Conservation (phyloP, 2,113 vertebrate species). For the Pelecanoides urinatrix region DNA sequence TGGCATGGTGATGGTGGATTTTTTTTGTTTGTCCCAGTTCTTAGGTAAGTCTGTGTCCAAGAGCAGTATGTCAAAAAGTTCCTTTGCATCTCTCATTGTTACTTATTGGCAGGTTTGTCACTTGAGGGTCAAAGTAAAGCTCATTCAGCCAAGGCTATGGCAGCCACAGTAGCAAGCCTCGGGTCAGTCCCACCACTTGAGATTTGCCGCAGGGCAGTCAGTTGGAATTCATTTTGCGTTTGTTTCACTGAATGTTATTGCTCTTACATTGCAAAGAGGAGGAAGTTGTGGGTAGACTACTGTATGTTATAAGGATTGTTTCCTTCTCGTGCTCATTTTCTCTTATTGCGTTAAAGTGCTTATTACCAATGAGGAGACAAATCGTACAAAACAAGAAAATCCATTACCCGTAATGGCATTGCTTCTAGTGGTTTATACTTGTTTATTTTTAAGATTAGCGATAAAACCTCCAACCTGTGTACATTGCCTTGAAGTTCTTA, state of each 20-base stretch:
- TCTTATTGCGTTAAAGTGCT: background rate
- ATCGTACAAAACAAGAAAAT: background rate
- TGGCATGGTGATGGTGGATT: background rate
- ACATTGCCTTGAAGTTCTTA: background rate
- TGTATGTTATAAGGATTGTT: background rate
- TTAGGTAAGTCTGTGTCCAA: background rate
- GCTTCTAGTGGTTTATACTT: background rate
- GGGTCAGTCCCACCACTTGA: slow-evolving; percentile 18
- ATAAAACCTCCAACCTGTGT: background rate
- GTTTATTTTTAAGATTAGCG: slow-evolving; percentile 7
- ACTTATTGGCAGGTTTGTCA: slow-evolving; percentile 32
- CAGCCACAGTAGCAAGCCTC: background rate
- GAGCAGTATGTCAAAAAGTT: background rate
- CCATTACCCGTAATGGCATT: background rate
- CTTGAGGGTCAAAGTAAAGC: slow-evolving; percentile 18
- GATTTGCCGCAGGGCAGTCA: slow-evolving; percentile 3
- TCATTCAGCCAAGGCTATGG: background rate
- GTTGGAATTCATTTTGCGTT: slow-evolving; percentile 29
- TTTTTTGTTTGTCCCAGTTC: background rate
- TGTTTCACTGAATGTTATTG: background rate
- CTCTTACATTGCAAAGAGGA: background rate
- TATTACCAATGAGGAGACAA: background rate
- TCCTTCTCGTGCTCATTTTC: background rate
- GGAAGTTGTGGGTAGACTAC: background rate
- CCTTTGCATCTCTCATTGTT: slow-evolving; percentile 2